phyloP scores from a whole-genome alignment of 2,888 invertebrate genomes.

The Schrankia costaestrigalis region DNA sequence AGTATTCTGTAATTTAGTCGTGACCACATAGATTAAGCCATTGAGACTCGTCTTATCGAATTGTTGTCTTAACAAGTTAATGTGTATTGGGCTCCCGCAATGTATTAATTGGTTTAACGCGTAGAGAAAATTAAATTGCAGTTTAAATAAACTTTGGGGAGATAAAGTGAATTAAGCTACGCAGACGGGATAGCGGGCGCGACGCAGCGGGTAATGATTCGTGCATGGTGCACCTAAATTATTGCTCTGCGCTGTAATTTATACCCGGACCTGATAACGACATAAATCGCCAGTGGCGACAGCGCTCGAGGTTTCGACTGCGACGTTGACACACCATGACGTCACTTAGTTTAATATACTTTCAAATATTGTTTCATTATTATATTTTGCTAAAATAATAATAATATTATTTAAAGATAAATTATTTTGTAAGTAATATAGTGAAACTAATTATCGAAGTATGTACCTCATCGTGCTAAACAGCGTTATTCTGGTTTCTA shows the following conservation, averaged over 20 bases:
- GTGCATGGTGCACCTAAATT: conserved; percentile 78
- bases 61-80: conserved; percentile 9
- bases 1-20: conserved; percentile 1
- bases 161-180: conserved; percentile 74
- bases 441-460: no score
- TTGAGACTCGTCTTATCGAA: neutral
- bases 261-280: conserved; percentile 74
- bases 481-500: no score
- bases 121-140: conserved; percentile 55
- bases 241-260: conserved; percentile 75
- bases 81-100: conserved; percentile 5
- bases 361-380: conserved; percentile 24
- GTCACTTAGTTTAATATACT: conserved; percentile 56
- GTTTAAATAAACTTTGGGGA: conserved; percentile 63
- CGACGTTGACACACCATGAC: conserved; percentile 68
- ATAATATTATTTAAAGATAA: no score
- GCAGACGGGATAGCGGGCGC: conserved; percentile 41
- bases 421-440: no score
- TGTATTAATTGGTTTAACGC: conserved; percentile 34
- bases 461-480: no score
- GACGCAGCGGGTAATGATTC: conserved; percentile 78
- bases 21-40: conserved; percentile 29
- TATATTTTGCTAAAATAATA: neutral
- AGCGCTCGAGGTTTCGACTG: conserved; percentile 61
- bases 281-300: conserved; percentile 74